Evolutionary conservation across 1,140 invertebrate genomes (phyloP).

Genomic region (Calosoma granatense): DNA sequence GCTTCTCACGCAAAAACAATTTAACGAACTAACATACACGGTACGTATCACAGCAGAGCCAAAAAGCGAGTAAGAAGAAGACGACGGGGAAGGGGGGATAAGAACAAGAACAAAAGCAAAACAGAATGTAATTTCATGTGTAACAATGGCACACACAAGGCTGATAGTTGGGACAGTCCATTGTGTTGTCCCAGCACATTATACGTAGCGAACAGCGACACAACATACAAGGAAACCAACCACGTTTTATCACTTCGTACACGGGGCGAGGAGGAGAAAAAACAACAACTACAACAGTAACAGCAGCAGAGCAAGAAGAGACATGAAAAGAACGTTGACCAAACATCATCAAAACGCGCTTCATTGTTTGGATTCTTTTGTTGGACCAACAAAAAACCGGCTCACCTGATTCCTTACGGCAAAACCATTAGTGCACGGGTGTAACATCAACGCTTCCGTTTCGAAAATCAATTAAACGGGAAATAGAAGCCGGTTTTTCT

Average conservation of each 20-base stretch:
- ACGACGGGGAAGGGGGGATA: too few relatives aligned
- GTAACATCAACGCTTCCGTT: background rate
- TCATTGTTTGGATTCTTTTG: slow-evolving; percentile 6
- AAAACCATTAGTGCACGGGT: slow-evolving; percentile 1
- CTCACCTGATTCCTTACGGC: background rate
- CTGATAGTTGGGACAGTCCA: slow-evolving; percentile 7
- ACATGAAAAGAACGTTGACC: slow-evolving; percentile 7
- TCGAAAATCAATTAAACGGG: slow-evolving; percentile 1
- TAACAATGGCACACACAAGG: slow-evolving; percentile 1
- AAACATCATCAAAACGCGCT: slow-evolving; percentile 4
- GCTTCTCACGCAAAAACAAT: too few relatives aligned
- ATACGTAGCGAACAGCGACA: background rate
- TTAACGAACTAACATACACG: too few relatives aligned
- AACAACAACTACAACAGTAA: background rate
- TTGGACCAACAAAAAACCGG: background rate
- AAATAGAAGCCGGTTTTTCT: background rate
- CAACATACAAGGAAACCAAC: background rate
- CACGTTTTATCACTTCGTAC: background rate
- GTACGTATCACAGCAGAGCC: too few relatives aligned
- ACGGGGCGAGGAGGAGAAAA: background rate
- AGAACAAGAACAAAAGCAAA: slow-evolving; percentile 4
- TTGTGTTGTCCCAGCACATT: background rate
- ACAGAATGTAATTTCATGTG: slow-evolving; percentile 9
- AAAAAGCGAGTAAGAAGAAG: too few relatives aligned
- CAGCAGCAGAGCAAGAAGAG: background rate